Percentiles rank a stretch among this genome's conserved stretches.
These are phyloP conservation scores for Brenthis daphne DNA, from an alignment of 2,888 invertebrate species.

Conservation along the genomic window DNA sequence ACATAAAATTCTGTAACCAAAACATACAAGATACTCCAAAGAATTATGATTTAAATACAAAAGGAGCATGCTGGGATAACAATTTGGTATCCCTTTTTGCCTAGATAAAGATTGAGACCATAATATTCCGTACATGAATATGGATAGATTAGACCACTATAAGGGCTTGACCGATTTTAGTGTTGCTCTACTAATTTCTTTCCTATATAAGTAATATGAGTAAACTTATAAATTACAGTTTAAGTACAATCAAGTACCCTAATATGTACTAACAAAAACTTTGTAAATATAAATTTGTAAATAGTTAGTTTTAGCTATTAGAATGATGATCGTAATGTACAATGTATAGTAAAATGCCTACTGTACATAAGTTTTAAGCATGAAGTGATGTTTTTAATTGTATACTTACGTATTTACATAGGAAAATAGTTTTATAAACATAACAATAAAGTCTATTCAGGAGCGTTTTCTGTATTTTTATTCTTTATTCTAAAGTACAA, in stretches of 20 bases:
- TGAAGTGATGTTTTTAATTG: conserved; percentile 17
- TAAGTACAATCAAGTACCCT: conserved; percentile 22
- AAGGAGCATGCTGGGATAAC: too few species aligned
- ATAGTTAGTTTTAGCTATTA: conserved; percentile 28
- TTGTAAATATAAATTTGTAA: conserved; percentile 37
- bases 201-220: background rate
- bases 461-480: conserved; percentile 44
- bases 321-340: conserved; percentile 23
- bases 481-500: conserved; percentile 63
- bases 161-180: too few species aligned
- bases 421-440: conserved; percentile 21
- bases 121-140: too few species aligned
- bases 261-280: conserved; percentile 14
- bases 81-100: too few species aligned
- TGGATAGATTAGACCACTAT: too few species aligned
- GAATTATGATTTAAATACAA: too few species aligned
- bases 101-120: too few species aligned
- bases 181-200: too few species aligned
- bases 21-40: too few species aligned
- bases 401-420: conserved; percentile 33
- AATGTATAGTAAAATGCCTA: conserved; percentile 23
- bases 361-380: conserved; percentile 27
- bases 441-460: conserved; percentile 33
- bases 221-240: background rate
- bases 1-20: too few species aligned